Evolutionary conservation across 2,888 invertebrate species (phyloP), one percentile per base, ranked within the genome.

Genomic region (Bellardia bayeri): DNA sequence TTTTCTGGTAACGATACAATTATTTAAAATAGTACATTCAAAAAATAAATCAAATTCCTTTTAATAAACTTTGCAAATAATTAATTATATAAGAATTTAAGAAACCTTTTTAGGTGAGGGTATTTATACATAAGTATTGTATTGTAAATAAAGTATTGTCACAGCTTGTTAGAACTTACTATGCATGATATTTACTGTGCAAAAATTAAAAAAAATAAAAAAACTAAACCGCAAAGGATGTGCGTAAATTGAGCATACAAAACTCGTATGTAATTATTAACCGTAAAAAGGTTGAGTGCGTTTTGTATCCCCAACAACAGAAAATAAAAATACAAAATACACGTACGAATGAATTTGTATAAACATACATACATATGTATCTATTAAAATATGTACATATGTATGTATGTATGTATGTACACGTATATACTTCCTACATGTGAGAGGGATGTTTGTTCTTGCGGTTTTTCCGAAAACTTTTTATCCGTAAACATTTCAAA

Each of bases 301-400:
- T 78, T 42, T 42, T 54, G 54, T 64, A 51, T 40, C 13, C 64
- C 78, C 64, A 78, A 42, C 40, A 78, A 66, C 11, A 30, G 45
- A 49, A 56, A 54, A 54, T 16, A 54, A 2, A n/a, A 13, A 45
- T n/a, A 54, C 54, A 58, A 58, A 3, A 30, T 30, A 30, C 30
- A 30, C 23, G 16, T 11, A 58, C 58, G 6, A 23, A 58, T 9
- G 30, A 4, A 4, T 23, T 23, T 23, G 1, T 1, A 23, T 23
- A 23, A 23, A 23, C 23, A 23, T 23, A 5, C 5, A 56, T 56
- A 11, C 23, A 16, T 14, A 3, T 16, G 6, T 54, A 54, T 54
- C 7, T 14, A 45, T 2, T 3, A n/a, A 51, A 0, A 51, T n/a
- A n/a, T n/a, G n/a, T 51, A n/a, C 51, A 51, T 51, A 51, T 8